Evolutionary conservation across 2,888 invertebrate species (phyloP).

Genomic region (Lithophane semibrunnea): DNA sequence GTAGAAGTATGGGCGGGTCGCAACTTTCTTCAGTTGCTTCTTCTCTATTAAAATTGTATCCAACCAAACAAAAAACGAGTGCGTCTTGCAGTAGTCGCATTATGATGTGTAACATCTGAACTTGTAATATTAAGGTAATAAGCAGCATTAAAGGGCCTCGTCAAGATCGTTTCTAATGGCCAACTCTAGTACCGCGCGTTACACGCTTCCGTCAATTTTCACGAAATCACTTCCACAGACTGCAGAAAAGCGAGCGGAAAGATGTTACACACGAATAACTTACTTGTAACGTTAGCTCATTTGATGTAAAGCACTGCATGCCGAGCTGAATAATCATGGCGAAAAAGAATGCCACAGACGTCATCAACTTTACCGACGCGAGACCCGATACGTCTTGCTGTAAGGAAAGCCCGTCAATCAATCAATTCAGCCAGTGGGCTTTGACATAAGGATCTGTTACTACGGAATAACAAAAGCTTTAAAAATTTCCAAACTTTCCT

Average conservation of each 20-base stretch:
- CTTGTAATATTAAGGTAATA: too few relatives aligned
- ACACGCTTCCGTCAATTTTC: too few relatives aligned
- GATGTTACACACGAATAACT: slow-evolving; percentile 40
- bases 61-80: too few relatives aligned
- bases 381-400: slow-evolving; percentile 87
- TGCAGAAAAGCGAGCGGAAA: too few relatives aligned
- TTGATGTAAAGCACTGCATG: slow-evolving; percentile 86
- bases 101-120: too few relatives aligned
- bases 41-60: not conserved
- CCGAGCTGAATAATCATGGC: slow-evolving; percentile 87
- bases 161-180: too few relatives aligned
- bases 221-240: too few relatives aligned
- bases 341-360: slow-evolving; percentile 85
- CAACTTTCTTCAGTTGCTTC: not conserved
- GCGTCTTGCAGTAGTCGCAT: too few relatives aligned
- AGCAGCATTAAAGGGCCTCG: too few relatives aligned
- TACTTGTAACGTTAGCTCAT: slow-evolving; percentile 85
- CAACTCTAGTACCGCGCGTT: too few relatives aligned
- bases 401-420: slow-evolving; percentile 48
- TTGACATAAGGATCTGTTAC: not conserved
- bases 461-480: not conserved
- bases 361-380: slow-evolving; percentile 82
- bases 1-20: not conserved
- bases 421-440: not conserved
- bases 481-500: not conserved